These are phyloP conservation scores for Apteryx mantelli DNA, from an alignment of 2,113 vertebrate genomes.

Conservation along the genomic window DNA sequence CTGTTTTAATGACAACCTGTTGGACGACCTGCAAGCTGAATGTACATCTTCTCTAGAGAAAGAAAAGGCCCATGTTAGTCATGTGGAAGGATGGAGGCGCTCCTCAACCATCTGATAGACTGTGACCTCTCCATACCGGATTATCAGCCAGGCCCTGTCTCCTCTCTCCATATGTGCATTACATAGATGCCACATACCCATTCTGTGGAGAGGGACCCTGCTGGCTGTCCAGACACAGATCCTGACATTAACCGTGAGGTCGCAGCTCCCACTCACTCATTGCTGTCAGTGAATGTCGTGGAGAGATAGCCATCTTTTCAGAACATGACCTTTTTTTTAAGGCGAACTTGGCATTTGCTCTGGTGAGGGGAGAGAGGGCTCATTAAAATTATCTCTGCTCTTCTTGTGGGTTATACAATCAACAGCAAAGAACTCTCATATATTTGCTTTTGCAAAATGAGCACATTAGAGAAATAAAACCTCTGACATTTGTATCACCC, in stretches of 20 bases:
- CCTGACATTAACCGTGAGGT: background rate
- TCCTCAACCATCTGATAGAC: background rate
- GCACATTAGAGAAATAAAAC: background rate
- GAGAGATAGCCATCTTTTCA: background rate
- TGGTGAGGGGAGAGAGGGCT: background rate
- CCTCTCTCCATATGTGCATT: too few species aligned
- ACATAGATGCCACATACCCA: background rate
- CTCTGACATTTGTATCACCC: background rate
- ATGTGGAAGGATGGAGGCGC: background rate
- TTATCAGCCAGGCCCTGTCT: accelerated
- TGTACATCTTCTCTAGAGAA: background rate
- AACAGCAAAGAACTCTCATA: background rate
- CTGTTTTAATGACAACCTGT: background rate
- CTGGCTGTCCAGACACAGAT: background rate
- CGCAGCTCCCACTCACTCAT: background rate
- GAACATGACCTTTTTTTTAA: background rate
- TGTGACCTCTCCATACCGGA: accelerated
- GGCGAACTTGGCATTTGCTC: background rate
- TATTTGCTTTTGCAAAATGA: background rate
- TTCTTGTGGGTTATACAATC: background rate
- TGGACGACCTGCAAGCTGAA: background rate
- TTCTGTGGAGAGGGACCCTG: background rate
- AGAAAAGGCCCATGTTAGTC: background rate
- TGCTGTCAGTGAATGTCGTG: background rate
- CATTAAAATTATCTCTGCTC: background rate